Evolutionary conservation across 2,888 invertebrate genomes (phyloP).

Genomic region (Lycaena phlaeas): DNA sequence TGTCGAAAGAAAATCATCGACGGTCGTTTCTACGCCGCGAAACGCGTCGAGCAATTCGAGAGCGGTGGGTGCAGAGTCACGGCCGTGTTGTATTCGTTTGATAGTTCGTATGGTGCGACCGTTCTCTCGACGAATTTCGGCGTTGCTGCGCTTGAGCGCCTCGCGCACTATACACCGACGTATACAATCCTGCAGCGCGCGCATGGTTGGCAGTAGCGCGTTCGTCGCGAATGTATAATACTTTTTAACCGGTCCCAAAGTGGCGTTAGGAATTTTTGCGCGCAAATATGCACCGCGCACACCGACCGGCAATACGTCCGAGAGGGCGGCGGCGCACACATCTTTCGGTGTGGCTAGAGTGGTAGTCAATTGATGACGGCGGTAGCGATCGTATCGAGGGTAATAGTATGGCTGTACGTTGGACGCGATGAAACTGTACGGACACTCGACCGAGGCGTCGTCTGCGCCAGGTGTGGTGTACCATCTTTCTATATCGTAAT

Average conservation of each 20-base stretch:
- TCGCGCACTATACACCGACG: background rate
- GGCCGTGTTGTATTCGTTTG: background rate
- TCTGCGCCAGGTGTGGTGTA: slow-evolving; percentile 4
- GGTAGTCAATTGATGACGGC: background rate
- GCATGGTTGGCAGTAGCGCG: background rate
- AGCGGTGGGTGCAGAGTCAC: background rate
- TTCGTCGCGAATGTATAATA: background rate
- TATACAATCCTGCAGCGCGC: background rate
- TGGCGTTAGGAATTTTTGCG: slow-evolving; percentile 6
- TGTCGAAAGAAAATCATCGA: slow-evolving; percentile 6
- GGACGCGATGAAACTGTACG: background rate
- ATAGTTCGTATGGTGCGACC: background rate
- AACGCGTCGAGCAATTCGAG: background rate
- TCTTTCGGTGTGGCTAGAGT: background rate
- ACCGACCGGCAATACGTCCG: background rate
- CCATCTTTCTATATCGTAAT: slow-evolving; percentile 1
- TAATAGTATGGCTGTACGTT: background rate
- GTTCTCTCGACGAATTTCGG: slow-evolving; percentile 1
- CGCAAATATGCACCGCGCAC: slow-evolving; percentile 2
- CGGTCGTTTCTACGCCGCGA: slow-evolving; percentile 1
- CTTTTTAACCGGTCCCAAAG: slow-evolving; percentile 4
- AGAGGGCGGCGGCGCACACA: background rate
- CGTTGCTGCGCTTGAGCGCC: slow-evolving; percentile 2
- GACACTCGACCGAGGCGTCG: slow-evolving; percentile 1
- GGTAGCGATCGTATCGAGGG: background rate